Evolutionary conservation across 2,888 invertebrate genomes (phyloP).

Genomic region (Polymixis flavicincta): DNA sequence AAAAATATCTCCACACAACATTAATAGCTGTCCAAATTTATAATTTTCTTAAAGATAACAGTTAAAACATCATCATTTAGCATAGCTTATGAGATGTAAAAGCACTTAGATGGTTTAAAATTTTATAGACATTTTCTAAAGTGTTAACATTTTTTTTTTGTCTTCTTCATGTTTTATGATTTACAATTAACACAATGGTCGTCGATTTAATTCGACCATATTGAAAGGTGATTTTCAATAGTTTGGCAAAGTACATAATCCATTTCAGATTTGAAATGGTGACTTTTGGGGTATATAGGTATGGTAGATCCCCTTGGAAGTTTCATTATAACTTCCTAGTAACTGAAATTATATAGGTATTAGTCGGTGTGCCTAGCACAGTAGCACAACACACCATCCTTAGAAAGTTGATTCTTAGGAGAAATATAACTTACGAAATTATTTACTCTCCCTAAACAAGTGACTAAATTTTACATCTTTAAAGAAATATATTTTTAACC

Average conservation of each 20-base stretch:
- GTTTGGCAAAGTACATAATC: conserved; percentile 56
- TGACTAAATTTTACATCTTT: conserved; percentile 66
- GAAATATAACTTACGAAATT: conserved; percentile 78
- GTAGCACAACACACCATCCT: conserved; percentile 67
- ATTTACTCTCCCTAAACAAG: conserved; percentile 71
- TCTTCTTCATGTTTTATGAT: conserved; percentile 55
- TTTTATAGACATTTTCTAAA: conserved; percentile 51
- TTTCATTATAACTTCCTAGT: conserved; percentile 40
- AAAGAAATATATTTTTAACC: conserved; percentile 68
- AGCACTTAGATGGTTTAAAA: conserved; percentile 58
- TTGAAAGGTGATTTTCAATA: conserved; percentile 56
- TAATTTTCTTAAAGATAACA: conserved; percentile 55
- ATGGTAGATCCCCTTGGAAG: conserved; percentile 51
- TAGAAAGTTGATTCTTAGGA: conserved; percentile 79
- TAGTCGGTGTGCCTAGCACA: conserved; percentile 64
- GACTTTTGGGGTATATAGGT: conserved; percentile 38
- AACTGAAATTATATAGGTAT: conserved; percentile 54
- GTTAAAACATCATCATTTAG: conserved; percentile 45
- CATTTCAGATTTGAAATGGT: conserved; percentile 56
- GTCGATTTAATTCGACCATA: conserved; percentile 61
- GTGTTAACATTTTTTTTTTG: conserved; percentile 51
- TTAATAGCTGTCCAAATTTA: conserved; percentile 43
- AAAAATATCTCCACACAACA: conserved; percentile 51
- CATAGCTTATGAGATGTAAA: conserved; percentile 56
- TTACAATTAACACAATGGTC: conserved; percentile 59